Evolutionary conservation across 2,797 vertebrate genomes (phyloP).

Genomic region (Adrianichthys oophorus): DNA sequence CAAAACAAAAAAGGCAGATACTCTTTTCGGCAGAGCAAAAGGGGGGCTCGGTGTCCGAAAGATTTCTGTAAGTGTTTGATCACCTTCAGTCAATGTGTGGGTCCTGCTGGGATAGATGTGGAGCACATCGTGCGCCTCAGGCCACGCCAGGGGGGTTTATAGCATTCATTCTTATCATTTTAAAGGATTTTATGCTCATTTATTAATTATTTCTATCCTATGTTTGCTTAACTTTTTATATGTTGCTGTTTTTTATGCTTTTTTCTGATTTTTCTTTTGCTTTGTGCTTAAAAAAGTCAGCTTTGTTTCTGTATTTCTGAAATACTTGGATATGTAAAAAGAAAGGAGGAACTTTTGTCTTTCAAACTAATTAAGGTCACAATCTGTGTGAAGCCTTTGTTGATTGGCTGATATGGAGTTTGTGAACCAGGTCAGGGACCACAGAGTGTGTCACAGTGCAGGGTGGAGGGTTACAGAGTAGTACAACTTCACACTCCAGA

Average conservation of each 20-base stretch:
- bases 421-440: conserved; percentile 69
- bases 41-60: conserved; percentile 69
- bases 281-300: too few species aligned
- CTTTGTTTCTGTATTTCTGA: too few species aligned
- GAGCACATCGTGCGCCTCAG: conserved; percentile 27
- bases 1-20: conserved; percentile 73
- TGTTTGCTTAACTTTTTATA: too few species aligned
- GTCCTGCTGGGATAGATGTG: conserved; percentile 32
- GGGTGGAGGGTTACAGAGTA: conserved; percentile 54
- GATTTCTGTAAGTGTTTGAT: conserved; percentile 84
- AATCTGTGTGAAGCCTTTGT: conserved; percentile 49
- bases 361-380: conserved; percentile 66
- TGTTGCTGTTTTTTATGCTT: too few species aligned
- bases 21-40: conserved; percentile 73
- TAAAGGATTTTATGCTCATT: too few species aligned
- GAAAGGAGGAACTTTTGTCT: conserved; percentile 46
- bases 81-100: conserved; percentile 37
- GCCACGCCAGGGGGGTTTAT: conserved; percentile 18
- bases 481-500: conserved; percentile 20
- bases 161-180: conserved; percentile 8
- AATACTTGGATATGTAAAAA: conserved; percentile 2
- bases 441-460: conserved; percentile 61
- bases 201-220: too few species aligned
- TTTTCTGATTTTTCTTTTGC: too few species aligned
- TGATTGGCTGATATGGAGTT: conserved; percentile 63